Conservation (phyloP, 2,113 vertebrate genomes). For the Gymnocephalus cernua region DNA sequence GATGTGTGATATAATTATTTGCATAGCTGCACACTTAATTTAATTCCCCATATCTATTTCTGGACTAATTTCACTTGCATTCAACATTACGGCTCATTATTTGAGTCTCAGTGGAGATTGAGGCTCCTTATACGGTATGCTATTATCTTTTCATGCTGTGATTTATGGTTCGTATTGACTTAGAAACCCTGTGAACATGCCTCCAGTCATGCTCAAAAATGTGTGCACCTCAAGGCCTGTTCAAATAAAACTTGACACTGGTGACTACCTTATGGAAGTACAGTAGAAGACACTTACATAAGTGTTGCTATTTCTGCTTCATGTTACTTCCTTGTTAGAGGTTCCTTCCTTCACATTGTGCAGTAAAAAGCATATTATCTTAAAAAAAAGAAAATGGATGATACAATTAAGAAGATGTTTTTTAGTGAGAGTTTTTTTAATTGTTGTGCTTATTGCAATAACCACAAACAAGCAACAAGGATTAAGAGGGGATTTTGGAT, state of each 20-base stretch:
- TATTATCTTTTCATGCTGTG: background rate
- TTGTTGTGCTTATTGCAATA: background rate
- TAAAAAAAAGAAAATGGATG: background rate
- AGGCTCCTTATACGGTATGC: background rate
- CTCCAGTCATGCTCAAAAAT: background rate
- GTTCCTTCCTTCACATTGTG: background rate
- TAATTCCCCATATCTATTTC: conserved; percentile 40
- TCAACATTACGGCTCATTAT: conserved; percentile 17
- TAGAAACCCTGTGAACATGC: background rate
- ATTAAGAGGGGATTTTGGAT: background rate
- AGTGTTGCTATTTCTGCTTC: conserved; percentile 8
- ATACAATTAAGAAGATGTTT: background rate
- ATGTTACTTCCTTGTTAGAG: background rate
- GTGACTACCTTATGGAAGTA: background rate
- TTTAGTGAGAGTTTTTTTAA: background rate
- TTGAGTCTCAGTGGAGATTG: conserved; percentile 9
- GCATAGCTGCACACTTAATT: conserved; percentile 39
- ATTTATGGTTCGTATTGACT: background rate
- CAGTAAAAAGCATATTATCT: background rate
- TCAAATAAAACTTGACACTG: conserved; percentile 1
- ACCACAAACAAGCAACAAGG: background rate
- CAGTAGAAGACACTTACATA: background rate
- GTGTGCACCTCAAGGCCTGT: background rate
- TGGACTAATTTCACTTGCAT: conserved; percentile 25
- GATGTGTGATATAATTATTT: conserved; percentile 48